Percentiles rank a stretch among this genome's conserved stretches.
Evolutionary conservation across 1,140 invertebrate genomes (phyloP).

Genomic region (Bombus waltoni): DNA sequence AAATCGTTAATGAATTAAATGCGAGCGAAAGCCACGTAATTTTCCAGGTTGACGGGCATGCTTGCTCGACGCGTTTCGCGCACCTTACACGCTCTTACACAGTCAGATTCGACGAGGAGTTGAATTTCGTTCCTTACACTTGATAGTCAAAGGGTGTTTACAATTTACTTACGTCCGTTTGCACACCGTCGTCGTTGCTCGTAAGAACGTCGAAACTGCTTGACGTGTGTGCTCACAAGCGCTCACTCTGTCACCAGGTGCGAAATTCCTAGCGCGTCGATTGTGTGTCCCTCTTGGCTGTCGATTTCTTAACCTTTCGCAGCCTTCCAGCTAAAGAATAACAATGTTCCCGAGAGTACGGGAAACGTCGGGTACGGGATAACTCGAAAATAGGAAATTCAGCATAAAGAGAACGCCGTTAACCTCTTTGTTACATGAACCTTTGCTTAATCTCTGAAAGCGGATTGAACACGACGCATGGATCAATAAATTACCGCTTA

Average conservation of each 20-base stretch:
- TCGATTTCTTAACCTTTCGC: neutral
- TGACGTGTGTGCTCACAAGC: conserved; percentile 5
- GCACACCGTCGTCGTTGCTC: conserved; percentile 17
- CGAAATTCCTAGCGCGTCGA: conserved; percentile 1
- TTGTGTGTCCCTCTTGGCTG: neutral
- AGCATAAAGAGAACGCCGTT: neutral
- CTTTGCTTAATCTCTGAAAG: conserved; percentile 43
- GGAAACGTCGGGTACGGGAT: neutral
- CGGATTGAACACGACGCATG: conserved; percentile 40
- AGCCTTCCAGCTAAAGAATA: neutral
- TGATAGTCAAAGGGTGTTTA: conserved; percentile 56
- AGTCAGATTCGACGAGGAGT: conserved; percentile 14
- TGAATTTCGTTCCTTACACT: conserved; percentile 52
- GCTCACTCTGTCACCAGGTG: neutral
- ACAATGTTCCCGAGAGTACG: neutral
- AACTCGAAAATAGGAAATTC: neutral
- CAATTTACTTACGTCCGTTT: conserved; percentile 56
- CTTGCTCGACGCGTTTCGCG: neutral
- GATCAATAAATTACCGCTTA: conserved; percentile 54
- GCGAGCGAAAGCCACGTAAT: conserved; percentile 15
- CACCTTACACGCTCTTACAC: neutral
- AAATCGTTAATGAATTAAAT: conserved; percentile 46
- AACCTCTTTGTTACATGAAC: conserved; percentile 17
- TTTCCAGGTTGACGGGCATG: conserved; percentile 33
- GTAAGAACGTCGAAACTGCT: conserved; percentile 17